These are phyloP conservation scores for Brachyhypopomus occidentalis DNA, from an alignment of 2,113 vertebrate genomes.

Conservation along the genomic window DNA sequence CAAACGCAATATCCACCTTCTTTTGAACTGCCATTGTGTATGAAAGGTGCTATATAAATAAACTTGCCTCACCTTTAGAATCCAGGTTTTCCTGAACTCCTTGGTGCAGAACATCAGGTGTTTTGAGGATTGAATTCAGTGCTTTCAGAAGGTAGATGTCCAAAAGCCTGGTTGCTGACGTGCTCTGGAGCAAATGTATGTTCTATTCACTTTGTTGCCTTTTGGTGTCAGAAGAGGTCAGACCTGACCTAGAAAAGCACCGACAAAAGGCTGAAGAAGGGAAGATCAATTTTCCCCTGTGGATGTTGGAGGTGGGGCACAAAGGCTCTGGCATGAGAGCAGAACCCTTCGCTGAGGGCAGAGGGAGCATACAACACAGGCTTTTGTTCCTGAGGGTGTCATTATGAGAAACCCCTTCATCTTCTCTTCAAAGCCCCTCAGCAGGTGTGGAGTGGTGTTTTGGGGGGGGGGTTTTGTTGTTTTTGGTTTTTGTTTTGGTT, in stretches of 20 bases:
- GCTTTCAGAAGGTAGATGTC: background rate
- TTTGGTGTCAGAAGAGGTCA: constrained; percentile 24
- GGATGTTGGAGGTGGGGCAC: constrained; percentile 48
- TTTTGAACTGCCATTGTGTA: too few relatives aligned
- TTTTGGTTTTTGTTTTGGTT: background rate
- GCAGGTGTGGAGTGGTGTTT: constrained; percentile 64
- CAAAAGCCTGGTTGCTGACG: background rate
- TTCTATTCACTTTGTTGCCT: background rate
- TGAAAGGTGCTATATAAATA: too few relatives aligned
- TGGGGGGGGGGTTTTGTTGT: too few relatives aligned
- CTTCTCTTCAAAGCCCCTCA: constrained; percentile 71
- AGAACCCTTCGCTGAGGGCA: constrained; percentile 18
- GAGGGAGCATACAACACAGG: constrained; percentile 47
- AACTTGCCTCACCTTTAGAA: too few relatives aligned
- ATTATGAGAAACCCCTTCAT: constrained; percentile 70
- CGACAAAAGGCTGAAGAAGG: background rate
- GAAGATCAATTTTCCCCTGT: constrained; percentile 45
- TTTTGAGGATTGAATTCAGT: background rate
- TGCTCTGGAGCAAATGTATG: background rate
- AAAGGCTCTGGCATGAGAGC: constrained; percentile 41
- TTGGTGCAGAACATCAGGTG: background rate
- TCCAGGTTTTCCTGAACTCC: background rate
- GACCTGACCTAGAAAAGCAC: constrained; percentile 25
- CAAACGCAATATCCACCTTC: background rate
- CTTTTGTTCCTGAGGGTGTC: constrained; percentile 65